Conservation (phyloP, 2,888 invertebrate species). For the Drosophila peninsularis region DNA sequence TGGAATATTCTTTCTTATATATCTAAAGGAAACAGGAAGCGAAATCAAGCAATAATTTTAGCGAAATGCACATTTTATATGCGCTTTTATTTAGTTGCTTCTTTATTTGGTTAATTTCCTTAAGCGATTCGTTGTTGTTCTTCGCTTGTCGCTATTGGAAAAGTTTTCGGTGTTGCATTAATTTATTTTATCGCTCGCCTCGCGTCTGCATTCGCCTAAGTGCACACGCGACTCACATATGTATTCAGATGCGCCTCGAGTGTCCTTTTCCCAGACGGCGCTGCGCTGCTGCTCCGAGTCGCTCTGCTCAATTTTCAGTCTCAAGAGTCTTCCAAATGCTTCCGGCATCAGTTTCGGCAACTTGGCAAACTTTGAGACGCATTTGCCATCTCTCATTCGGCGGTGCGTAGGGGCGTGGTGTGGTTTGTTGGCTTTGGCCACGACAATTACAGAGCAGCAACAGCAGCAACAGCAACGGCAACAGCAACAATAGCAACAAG, state of each 20-base stretch:
- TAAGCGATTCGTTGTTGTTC: conserved; percentile 5
- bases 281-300: background rate
- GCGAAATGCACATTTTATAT: background rate
- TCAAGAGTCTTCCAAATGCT: conserved; percentile 58
- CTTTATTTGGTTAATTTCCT: conserved; percentile 54
- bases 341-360: conserved; percentile 74
- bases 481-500: conserved; percentile 29
- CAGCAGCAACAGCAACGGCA: conserved; percentile 40
- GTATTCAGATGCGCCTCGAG: conserved; percentile 20
- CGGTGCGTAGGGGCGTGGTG: conserved; percentile 21
- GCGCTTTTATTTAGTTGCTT: background rate
- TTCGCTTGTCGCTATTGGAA: background rate
- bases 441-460: conserved; percentile 49
- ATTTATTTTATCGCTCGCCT: conserved; percentile 20
- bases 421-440: conserved; percentile 60
- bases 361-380: conserved; percentile 77
- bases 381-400: conserved; percentile 54
- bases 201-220: conserved; percentile 16
- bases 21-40: background rate
- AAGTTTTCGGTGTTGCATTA: conserved; percentile 10
- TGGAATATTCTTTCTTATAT: no score
- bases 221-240: conserved; percentile 34
- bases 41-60: background rate
- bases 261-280: conserved; percentile 36
- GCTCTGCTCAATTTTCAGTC: conserved; percentile 46